A percentile compares a stretch with the other conserved stretches of the same genome.
Conservation (phyloP, 2,888 invertebrate genomes). For the Drepana falcataria region DNA sequence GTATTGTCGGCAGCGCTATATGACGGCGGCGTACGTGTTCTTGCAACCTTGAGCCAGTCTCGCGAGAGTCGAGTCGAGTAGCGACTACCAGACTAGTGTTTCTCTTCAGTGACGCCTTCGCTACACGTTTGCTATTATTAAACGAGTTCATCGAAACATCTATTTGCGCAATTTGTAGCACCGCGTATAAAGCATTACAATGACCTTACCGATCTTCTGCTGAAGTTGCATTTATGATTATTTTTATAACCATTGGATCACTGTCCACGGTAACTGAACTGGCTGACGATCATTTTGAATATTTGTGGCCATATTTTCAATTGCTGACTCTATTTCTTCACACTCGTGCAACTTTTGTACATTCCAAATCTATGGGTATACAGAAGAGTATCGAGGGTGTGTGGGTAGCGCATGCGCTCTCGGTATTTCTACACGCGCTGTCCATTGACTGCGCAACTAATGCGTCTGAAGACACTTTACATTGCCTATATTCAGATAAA, state of each 20-base stretch:
- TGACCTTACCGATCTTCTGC: conserved; percentile 61
- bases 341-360: background rate
- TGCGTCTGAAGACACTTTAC: conserved; percentile 43
- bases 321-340: background rate
- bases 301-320: background rate
- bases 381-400: conserved; percentile 40
- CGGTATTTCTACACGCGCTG: conserved; percentile 49
- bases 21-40: conserved; percentile 29
- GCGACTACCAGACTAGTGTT: conserved; percentile 42
- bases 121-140: conserved; percentile 75
- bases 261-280: too few relatives aligned
- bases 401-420: conserved; percentile 70
- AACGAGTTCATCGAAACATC: conserved; percentile 79
- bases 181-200: conserved; percentile 64
- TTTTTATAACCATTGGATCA: background rate
- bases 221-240: conserved; percentile 8
- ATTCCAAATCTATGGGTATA: conserved; percentile 26
- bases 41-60: conserved; percentile 57
- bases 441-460: conserved; percentile 71
- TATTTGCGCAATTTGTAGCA: conserved; percentile 76
- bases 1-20: conserved; percentile 39
- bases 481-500: conserved; percentile 53
- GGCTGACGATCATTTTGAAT: too few relatives aligned
- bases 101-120: conserved; percentile 63
- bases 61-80: conserved; percentile 34